These are phyloP conservation scores for Ascidia mentula DNA, from an alignment of 23 tunicate species.

Conservation along the genomic window DNA sequence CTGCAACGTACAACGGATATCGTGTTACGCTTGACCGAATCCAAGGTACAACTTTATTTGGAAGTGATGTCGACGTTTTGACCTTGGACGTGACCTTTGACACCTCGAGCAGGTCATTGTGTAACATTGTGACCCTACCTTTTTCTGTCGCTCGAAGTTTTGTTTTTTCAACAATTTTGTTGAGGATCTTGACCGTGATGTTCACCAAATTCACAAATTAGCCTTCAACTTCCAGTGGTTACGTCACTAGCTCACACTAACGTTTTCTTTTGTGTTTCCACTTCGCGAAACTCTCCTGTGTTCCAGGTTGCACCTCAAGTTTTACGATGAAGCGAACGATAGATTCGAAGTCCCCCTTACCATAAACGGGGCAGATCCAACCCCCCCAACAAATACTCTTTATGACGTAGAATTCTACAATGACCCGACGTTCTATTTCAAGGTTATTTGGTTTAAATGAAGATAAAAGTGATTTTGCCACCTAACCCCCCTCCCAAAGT, in stretches of 20 bases:
- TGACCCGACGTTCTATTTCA: conserved; percentile 77
- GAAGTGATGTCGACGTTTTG: conserved; percentile 66
- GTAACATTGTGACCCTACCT: too few species aligned
- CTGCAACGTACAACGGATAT: conserved; percentile 56
- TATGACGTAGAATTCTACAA: conserved; percentile 80
- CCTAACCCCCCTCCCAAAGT: too few species aligned
- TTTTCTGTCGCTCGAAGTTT: too few species aligned
- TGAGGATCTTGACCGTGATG: too few species aligned
- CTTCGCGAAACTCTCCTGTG: background rate
- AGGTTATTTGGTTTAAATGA: too few species aligned
- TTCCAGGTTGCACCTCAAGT: conserved; percentile 84
- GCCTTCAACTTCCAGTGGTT: background rate
- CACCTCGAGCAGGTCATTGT: conserved; percentile 74
- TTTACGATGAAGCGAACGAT: conserved; percentile 41
- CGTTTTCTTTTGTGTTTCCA: background rate
- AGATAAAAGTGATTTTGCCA: too few species aligned
- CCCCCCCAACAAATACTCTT: conserved; percentile 53
- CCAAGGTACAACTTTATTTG: conserved; percentile 55
- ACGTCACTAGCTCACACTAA: background rate
- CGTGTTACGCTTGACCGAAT: conserved; percentile 45
- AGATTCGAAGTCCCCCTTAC: conserved; percentile 88
- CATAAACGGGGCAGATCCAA: conserved; percentile 60
- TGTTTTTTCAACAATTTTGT: too few species aligned
- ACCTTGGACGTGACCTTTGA: conserved; percentile 80
- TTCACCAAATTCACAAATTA: background rate